Conservation (phyloP, 2,797 vertebrate species). For the Parotocinclus haroldoi region DNA sequence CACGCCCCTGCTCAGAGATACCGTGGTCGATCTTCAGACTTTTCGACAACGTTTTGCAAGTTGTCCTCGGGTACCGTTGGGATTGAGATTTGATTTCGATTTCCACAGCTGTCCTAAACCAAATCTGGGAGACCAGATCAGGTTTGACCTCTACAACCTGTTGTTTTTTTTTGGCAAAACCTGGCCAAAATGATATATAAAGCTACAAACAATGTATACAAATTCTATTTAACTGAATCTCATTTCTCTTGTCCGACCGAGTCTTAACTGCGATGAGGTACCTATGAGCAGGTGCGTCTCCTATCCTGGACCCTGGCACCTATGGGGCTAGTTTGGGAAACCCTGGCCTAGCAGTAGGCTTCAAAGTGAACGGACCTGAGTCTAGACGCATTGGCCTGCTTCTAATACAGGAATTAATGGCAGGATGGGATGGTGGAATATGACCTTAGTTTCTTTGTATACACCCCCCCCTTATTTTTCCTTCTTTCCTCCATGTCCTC, state of each 20-base stretch:
- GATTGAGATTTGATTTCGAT: too few relatives aligned
- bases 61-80: too few relatives aligned
- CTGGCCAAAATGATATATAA: not conserved
- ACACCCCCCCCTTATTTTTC: constrained; percentile 2
- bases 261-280: not conserved
- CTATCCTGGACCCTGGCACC: constrained; percentile 29
- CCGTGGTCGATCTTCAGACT: not conserved
- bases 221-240: too few relatives aligned
- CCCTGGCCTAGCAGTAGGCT: constrained; percentile 19
- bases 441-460: constrained; percentile 44
- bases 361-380: constrained; percentile 9
- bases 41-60: too few relatives aligned
- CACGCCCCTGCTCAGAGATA: not conserved
- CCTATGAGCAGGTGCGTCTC: not conserved
- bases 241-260: too few relatives aligned
- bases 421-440: constrained; percentile 9
- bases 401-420: not conserved
- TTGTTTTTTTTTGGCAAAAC: not conserved
- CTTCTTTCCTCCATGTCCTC: constrained; percentile 50
- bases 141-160: not conserved
- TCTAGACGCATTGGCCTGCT: constrained; percentile 1
- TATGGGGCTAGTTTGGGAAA: constrained; percentile 35
- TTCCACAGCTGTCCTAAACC: not conserved
- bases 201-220: too few relatives aligned
- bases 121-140: not conserved